Evolutionary conservation across 2,888 invertebrate genomes (phyloP), one percentile per base, ranked within the genome.

Genomic region (Linyphia triangularis): DNA sequence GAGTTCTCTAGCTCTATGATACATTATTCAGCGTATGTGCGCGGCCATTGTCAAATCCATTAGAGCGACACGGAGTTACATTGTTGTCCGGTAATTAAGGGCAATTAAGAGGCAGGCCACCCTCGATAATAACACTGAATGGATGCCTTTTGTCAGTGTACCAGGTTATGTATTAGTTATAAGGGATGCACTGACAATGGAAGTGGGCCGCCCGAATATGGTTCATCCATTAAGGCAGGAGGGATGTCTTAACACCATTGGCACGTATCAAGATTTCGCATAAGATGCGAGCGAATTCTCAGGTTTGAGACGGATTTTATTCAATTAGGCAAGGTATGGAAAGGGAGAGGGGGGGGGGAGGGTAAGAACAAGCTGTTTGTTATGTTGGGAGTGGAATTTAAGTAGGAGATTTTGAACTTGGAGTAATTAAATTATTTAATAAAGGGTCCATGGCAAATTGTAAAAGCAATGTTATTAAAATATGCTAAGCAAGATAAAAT

Each of bases 31-130:
- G 86, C 69, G 67, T 81, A 75, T 88, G 86, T 73, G 81, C 69
- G 79, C 69, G 79, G 79, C 85, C 86, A 88, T 88, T 88, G 86
- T 88, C 86, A 79, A 75, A 88, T 88, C 86, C 86, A 88, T 88
- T 88, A 88, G 86, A 73, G 67, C 86, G 86, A 88, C 86, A 88
- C 86, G 86, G 81, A 73, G 81, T 88, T 67, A 88, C 86, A 88
- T 88, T 88, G 86, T 88, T 88, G 86, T 88, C 86, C 81, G 86
- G 86, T 88, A 88, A 88, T 88, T 88, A 88, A 81, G 81, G 86
- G 86, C 86, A 88, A 88, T 88, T 88, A 88, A 88, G 86, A 81
- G 81, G 69, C 86, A 63, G 70, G 75, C 59, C 79, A 26, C 13
- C 51, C 5, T 6, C 85, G 85, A 79, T 79, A 79, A 85, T 85